Conservation (phyloP, 2,888 invertebrate genomes). For the Clunio marinus region DNA sequence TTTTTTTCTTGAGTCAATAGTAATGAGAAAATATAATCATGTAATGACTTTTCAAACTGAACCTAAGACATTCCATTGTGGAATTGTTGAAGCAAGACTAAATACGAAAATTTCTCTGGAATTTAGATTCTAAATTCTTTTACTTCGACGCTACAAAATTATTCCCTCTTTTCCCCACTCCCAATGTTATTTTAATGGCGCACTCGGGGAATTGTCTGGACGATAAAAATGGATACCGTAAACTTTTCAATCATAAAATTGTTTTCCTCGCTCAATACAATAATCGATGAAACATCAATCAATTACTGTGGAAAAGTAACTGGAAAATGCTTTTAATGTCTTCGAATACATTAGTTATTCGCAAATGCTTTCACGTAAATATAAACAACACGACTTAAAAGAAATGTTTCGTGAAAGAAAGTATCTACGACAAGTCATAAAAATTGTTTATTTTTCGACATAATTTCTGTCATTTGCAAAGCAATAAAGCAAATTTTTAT, state of each 20-base stretch:
- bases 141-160: no score
- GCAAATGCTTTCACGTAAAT: not conserved
- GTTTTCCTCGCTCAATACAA: not conserved
- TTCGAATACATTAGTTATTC: conserved; percentile 3
- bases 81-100: no score
- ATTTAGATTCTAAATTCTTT: not conserved
- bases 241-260: conserved; percentile 18
- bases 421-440: not conserved
- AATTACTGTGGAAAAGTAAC: not conserved
- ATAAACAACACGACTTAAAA: no score
- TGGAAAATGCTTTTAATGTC: no score
- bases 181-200: no score
- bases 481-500: conserved; percentile 37
- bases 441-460: conserved; percentile 30
- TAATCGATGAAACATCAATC: conserved; percentile 19
- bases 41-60: conserved; percentile 28
- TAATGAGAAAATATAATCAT: conserved; percentile 33
- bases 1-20: not conserved
- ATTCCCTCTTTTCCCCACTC: no score
- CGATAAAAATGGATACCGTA: not conserved
- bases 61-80: no score
- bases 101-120: no score
- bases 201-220: not conserved
- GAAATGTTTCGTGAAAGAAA: not conserved
- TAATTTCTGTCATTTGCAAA: conserved; percentile 38